These are phyloP conservation scores for Larimichthys polyactis DNA, from an alignment of 2,113 vertebrate species.

Conservation along the genomic window DNA sequence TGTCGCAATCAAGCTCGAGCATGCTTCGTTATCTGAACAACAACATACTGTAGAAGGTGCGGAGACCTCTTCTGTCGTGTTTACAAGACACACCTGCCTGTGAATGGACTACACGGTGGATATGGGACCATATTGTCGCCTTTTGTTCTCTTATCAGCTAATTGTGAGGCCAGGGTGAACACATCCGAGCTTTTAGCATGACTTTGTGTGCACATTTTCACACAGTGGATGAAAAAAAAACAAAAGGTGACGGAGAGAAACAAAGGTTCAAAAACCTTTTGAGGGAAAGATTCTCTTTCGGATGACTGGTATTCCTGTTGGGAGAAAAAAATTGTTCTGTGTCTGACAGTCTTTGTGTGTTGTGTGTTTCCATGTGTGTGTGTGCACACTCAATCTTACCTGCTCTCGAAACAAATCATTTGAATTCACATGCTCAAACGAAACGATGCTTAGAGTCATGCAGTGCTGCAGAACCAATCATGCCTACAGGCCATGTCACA, in stretches of 20 bases:
- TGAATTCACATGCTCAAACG: conserved; percentile 4
- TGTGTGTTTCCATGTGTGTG: not conserved
- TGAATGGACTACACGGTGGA: not conserved
- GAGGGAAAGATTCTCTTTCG: conserved; percentile 73
- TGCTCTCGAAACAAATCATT: conserved; percentile 14
- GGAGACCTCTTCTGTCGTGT: not conserved
- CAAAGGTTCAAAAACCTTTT: conserved; percentile 78
- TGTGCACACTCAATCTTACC: conserved; percentile 24
- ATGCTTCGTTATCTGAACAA: conserved; percentile 33
- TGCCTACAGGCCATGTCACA: conserved; percentile 13
- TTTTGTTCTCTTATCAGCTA: conserved; percentile 28
- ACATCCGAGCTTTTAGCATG: not conserved
- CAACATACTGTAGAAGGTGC: not conserved
- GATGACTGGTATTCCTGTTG: conserved; percentile 77
- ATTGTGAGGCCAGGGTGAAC: conserved; percentile 12
- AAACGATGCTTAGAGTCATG: conserved; percentile 14
- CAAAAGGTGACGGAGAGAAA: conserved; percentile 18
- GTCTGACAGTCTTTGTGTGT: conserved; percentile 18
- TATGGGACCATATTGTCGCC: not conserved
- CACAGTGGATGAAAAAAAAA: conserved; percentile 36
- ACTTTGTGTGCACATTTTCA: conserved; percentile 39
- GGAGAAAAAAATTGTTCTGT: conserved; percentile 55
- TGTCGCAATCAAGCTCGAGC: conserved; percentile 17
- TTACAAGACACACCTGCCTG: conserved; percentile 23
- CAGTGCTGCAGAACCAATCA: conserved; percentile 17